A percentile compares a stretch with the other conserved stretches of the same genome.
Conservation (phyloP, 2,888 invertebrate genomes). For the Acleris cristana region DNA sequence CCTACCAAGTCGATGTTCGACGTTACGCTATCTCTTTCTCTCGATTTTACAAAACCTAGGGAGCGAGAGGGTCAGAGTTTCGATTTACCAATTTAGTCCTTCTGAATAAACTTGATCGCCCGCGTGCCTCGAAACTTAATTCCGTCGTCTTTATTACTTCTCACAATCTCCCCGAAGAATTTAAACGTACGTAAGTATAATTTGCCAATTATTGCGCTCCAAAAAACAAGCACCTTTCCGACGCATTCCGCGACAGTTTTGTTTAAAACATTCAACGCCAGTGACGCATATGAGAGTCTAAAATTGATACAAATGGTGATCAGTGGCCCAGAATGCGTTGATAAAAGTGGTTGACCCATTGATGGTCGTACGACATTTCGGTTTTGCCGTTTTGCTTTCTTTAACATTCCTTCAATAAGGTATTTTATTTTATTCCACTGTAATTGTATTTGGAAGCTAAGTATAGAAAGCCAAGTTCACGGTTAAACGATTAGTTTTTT, state of each 20-base stretch:
- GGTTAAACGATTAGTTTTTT: background rate
- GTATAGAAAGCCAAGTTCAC: background rate
- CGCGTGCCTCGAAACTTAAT: conserved; percentile 11
- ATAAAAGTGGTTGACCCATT: conserved; percentile 36
- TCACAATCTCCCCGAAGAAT: conserved; percentile 21
- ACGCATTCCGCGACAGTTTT: conserved; percentile 33
- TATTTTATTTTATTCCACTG: conserved; percentile 6
- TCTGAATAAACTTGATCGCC: conserved; percentile 2
- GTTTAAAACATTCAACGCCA: background rate
- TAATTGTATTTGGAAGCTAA: conserved; percentile 17
- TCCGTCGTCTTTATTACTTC: conserved; percentile 19
- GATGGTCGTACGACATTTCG: conserved; percentile 12
- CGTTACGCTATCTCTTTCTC: too few relatives aligned
- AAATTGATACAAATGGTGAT: too few relatives aligned
- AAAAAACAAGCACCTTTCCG: conserved; percentile 27
- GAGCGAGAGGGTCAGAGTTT: too few relatives aligned
- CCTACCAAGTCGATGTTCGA: too few relatives aligned
- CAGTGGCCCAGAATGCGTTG: too few relatives aligned
- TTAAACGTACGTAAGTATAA: conserved; percentile 20
- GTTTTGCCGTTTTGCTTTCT: conserved; percentile 17
- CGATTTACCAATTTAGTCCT: too few relatives aligned
- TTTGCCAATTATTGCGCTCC: conserved; percentile 32
- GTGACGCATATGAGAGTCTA: too few relatives aligned
- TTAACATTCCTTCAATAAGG: conserved; percentile 19
- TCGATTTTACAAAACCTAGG: too few relatives aligned